These are phyloP conservation scores for Aethes cnicana DNA, from an alignment of 2,888 invertebrate genomes.

Conservation along the genomic window DNA sequence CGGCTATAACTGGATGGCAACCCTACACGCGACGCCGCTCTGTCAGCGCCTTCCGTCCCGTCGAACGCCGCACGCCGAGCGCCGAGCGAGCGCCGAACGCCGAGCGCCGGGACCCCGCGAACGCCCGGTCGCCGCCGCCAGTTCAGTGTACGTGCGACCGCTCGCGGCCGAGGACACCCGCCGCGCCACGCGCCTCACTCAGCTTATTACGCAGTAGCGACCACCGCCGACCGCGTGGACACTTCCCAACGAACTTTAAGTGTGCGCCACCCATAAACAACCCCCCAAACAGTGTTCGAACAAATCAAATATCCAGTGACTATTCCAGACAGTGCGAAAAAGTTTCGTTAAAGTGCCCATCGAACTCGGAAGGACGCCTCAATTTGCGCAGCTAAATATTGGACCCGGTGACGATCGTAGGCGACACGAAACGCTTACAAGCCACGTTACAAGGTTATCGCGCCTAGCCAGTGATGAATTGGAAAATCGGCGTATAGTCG, in stretches of 20 bases:
- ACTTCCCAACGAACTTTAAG: slow-evolving; percentile 46
- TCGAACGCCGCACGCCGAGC: slow-evolving; percentile 54
- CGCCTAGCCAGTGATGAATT: slow-evolving; percentile 80
- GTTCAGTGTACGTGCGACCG: slow-evolving; percentile 79
- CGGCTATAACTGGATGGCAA: too few relatives aligned
- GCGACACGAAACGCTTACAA: slow-evolving; percentile 66
- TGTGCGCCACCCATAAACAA: slow-evolving; percentile 35
- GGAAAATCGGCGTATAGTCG: slow-evolving; percentile 82
- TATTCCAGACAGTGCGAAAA: slow-evolving; percentile 72
- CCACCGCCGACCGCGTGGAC: slow-evolving; percentile 74
- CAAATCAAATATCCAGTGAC: slow-evolving; percentile 53
- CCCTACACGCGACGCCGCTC: too few relatives aligned
- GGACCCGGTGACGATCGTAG: slow-evolving; percentile 59
- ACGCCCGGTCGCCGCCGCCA: slow-evolving; percentile 62
- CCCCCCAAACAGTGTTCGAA: slow-evolving; percentile 34
- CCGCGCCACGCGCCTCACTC: slow-evolving; percentile 56
- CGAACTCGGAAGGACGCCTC: slow-evolving; percentile 56
- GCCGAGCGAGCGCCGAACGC: slow-evolving; percentile 68
- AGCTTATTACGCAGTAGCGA: slow-evolving; percentile 79
- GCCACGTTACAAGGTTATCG: slow-evolving; percentile 82
- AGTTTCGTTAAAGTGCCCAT: slow-evolving; percentile 64
- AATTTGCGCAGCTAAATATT: slow-evolving; percentile 58
- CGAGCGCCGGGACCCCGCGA: slow-evolving; percentile 62
- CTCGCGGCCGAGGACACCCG: slow-evolving; percentile 66
- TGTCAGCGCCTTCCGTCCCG: too few relatives aligned